A percentile compares a stretch with the other conserved stretches of the same genome.
Conservation (phyloP, 2,113 vertebrate species). For the Litocranius walleri region DNA sequence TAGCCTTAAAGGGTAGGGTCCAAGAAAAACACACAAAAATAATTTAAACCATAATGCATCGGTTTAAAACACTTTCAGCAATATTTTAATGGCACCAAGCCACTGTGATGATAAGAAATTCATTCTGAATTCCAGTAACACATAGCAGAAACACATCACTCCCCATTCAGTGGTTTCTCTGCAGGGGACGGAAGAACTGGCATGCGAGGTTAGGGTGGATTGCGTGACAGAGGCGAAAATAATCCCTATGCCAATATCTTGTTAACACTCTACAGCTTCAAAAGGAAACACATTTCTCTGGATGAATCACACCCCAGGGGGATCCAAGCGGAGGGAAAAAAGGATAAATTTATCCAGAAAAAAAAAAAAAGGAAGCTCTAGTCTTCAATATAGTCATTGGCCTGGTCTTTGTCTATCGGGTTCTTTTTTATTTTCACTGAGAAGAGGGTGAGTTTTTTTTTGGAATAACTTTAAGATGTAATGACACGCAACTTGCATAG, state of each 20-base stretch:
- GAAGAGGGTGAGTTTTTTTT: not conserved
- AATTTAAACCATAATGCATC: not conserved
- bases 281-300: conserved; percentile 14
- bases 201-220: not conserved
- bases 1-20: not conserved
- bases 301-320: not conserved
- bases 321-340: not conserved
- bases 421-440: not conserved
- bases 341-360: not conserved
- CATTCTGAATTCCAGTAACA: not conserved
- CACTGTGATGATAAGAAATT: not conserved
- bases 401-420: not conserved
- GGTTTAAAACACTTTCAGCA: not conserved
- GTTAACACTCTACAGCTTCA: not conserved
- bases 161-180: not conserved
- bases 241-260: not conserved
- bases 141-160: not conserved
- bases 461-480: not conserved
- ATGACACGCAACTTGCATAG: not conserved
- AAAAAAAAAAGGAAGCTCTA: not conserved
- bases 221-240: not conserved
- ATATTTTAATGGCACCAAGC: not conserved
- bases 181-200: not conserved
- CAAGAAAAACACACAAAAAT: not conserved
- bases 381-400: not conserved